Evolutionary conservation across 2,797 vertebrate species (phyloP).

Genomic region (Propithecus deckenii): DNA sequence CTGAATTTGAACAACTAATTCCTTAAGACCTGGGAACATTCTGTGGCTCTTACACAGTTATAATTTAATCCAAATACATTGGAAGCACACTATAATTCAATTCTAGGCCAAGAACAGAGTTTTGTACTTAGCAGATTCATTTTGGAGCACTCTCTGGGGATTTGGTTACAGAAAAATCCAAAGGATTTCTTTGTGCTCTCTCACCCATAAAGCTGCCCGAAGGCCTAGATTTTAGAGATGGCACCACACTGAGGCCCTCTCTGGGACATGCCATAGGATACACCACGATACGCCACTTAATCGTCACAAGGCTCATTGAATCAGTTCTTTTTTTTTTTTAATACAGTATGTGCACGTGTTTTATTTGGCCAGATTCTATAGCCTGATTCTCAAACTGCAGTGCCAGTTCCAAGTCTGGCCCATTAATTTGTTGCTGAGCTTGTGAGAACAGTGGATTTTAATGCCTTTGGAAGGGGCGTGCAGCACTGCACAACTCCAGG

Average conservation of each 20-base stretch:
- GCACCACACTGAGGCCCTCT: neutral
- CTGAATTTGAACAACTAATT: conserved; percentile 54
- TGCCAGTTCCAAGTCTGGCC: neutral
- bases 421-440: neutral
- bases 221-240: neutral
- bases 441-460: neutral
- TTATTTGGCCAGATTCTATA: neutral
- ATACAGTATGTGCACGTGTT: neutral
- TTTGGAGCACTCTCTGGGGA: conserved; percentile 39
- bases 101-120: conserved; percentile 47
- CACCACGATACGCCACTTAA: neutral
- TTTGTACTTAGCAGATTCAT: conserved; percentile 56
- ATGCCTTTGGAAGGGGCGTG: neutral
- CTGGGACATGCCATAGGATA: neutral
- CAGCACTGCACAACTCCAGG: neutral
- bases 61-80: conserved; percentile 70
- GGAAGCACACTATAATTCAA: conserved; percentile 58
- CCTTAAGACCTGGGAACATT: conserved; percentile 64
- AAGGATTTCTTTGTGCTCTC: conserved; percentile 17
- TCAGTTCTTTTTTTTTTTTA: neutral
- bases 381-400: neutral
- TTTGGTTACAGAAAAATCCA: conserved; percentile 55
- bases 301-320: neutral
- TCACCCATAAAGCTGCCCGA: neutral
- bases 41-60: conserved; percentile 60